Percentiles rank a stretch among this genome's conserved stretches.
Conservation (phyloP, 2,797 vertebrate species). For the Eulemur mongoz region DNA sequence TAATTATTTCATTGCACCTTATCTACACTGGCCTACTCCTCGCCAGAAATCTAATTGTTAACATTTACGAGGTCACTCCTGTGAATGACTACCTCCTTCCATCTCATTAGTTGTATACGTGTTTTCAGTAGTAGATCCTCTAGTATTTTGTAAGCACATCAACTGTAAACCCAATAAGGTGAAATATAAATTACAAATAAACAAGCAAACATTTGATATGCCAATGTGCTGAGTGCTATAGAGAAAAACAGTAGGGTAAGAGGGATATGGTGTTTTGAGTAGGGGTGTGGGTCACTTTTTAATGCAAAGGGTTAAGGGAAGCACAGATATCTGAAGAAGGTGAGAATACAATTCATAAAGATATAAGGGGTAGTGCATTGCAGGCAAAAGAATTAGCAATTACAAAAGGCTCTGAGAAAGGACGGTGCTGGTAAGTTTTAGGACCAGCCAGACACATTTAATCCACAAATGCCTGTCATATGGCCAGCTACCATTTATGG, state of each 20-base stretch:
- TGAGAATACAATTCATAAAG: no score
- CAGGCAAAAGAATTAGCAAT: not conserved
- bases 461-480: not conserved
- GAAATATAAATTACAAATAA: not conserved
- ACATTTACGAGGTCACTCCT: not conserved
- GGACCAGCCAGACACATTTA: not conserved
- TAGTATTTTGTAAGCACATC: not conserved
- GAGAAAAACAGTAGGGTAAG: not conserved
- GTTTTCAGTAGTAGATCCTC: not conserved
- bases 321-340: not conserved
- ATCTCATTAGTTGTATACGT: not conserved
- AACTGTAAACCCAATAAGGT: not conserved
- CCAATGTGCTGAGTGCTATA: no score
- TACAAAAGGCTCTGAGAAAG: not conserved
- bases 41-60: not conserved
- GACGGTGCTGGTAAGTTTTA: not conserved
- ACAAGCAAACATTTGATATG: not conserved
- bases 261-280: no score
- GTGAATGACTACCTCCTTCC: not conserved
- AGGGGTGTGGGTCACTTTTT: not conserved
- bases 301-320: not conserved
- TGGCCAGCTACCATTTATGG: not conserved
- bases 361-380: not conserved
- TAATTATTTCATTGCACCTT: not conserved
- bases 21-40: not conserved